phyloP scores from a whole-genome alignment of 2,888 invertebrate genomes.

The Balanococcus diminutus region DNA sequence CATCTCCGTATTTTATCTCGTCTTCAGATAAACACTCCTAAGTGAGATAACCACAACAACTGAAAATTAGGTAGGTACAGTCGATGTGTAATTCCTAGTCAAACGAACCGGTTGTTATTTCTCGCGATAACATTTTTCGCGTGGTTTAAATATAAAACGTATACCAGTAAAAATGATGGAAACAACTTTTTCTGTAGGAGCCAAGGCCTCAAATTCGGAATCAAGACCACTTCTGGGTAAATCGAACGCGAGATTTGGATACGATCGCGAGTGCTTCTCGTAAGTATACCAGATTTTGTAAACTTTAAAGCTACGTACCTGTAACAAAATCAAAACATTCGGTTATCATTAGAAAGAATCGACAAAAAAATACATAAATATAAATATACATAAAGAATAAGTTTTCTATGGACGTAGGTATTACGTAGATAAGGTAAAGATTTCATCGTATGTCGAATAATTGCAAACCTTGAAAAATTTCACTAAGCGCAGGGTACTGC shows the following conservation, averaged over 20 bases:
- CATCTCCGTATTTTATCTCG: neutral
- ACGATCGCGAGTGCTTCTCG: neutral
- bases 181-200: neutral
- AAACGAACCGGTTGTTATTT: neutral
- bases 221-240: neutral
- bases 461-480: constrained; percentile 4
- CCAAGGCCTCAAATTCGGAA: neutral
- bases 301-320: neutral
- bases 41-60: neutral
- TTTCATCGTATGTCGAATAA: neutral
- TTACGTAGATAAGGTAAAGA: neutral
- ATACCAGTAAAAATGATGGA: neutral
- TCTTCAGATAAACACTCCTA: neutral
- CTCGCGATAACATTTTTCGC: neutral
- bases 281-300: neutral
- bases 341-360: neutral
- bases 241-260: neutral
- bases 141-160: neutral
- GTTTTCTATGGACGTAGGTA: neutral
- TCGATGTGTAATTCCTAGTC: neutral
- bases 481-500: neutral
- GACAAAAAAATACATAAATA: neutral
- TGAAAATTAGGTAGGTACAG: neutral
- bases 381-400: too few species aligned
- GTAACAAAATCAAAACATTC: neutral